Percentiles rank a stretch among this genome's conserved stretches.
These are phyloP conservation scores for Pithys albifrons DNA, from an alignment of 2,113 vertebrate species.

Conservation along the genomic window DNA sequence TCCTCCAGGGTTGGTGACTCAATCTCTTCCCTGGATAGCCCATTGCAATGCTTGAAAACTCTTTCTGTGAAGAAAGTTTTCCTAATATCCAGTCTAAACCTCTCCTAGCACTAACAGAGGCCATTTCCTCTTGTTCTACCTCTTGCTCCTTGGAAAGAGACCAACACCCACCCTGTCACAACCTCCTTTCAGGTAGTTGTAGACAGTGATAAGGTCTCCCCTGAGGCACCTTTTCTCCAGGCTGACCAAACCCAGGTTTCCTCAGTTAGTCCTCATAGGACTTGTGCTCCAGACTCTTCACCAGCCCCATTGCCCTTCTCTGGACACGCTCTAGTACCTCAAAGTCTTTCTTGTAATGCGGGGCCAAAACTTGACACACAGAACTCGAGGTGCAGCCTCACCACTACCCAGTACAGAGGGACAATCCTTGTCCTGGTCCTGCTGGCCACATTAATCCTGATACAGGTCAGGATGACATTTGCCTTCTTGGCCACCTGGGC, in stretches of 20 bases:
- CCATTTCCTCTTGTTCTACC: not conserved
- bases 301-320: not conserved
- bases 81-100: not conserved
- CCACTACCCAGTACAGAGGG: not conserved
- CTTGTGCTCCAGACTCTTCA: not conserved
- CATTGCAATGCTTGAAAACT: not conserved
- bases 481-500: not conserved
- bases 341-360: not conserved
- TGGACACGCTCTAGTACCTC: not conserved
- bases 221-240: not conserved
- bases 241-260: not conserved
- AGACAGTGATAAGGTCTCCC: not conserved
- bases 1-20: not conserved
- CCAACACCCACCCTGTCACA: not conserved
- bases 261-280: not conserved
- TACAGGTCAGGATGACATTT: not conserved
- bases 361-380: not conserved
- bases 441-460: not conserved
- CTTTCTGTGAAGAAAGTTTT: not conserved
- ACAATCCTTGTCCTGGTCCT: not conserved
- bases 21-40: not conserved
- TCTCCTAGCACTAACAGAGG: not conserved
- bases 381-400: not conserved
- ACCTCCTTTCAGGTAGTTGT: too few species aligned
- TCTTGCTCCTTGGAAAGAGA: not conserved